Conservation (phyloP, 2,797 vertebrate genomes). For the Sebastes itinus region DNA sequence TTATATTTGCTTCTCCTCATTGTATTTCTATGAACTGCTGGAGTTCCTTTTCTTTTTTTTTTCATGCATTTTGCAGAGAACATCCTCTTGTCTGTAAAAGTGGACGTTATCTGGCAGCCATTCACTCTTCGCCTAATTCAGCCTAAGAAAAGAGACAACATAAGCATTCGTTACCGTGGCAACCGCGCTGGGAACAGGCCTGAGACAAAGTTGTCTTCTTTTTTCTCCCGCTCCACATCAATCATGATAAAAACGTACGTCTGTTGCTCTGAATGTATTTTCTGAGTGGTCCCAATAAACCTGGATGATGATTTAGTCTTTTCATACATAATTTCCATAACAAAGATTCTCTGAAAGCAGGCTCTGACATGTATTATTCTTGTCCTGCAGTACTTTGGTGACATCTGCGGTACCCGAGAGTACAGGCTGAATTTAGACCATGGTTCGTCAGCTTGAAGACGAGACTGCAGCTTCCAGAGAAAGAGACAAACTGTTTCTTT, state of each 20-base stretch:
- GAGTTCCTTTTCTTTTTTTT: neutral
- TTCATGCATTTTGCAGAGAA: slow-evolving; percentile 3
- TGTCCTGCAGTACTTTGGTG: slow-evolving; percentile 6
- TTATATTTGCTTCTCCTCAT: slow-evolving; percentile 16
- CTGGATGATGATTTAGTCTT: neutral
- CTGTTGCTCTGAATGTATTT: neutral
- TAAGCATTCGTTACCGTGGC: slow-evolving; percentile 51
- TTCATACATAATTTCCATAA: neutral
- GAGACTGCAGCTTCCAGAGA: neutral
- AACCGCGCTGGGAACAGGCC: slow-evolving; percentile 28
- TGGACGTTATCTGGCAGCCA: slow-evolving; percentile 30
- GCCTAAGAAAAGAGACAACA: slow-evolving; percentile 34
- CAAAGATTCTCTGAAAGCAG: neutral
- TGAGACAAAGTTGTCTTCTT: slow-evolving; percentile 31
- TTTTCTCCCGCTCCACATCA: neutral
- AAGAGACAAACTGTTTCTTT: slow-evolving; percentile 7
- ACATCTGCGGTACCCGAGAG: slow-evolving; percentile 5
- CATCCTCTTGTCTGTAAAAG: slow-evolving; percentile 10
- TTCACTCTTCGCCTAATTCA: slow-evolving; percentile 43
- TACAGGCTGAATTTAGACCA: slow-evolving; percentile 16
- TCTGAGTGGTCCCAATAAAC: neutral
- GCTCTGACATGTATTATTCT: neutral
- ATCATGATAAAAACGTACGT: slow-evolving; percentile 31
- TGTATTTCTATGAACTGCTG: neutral
- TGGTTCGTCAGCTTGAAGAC: slow-evolving; percentile 3